Evolutionary conservation across 1,140 invertebrate species (phyloP).

Genomic region (Apis dorsata): DNA sequence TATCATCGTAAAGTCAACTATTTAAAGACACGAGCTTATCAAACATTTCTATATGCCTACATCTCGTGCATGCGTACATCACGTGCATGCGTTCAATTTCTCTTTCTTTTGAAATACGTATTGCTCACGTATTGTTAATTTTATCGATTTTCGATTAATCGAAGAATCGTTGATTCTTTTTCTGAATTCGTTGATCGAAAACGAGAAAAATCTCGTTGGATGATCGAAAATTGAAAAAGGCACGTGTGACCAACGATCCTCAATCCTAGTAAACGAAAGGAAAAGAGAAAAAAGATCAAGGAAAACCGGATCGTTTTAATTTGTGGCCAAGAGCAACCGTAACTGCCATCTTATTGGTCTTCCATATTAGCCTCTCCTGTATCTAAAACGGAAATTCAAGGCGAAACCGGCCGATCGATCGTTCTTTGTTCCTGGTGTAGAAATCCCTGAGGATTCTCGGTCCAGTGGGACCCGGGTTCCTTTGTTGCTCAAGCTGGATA

Average conservation of each 20-base stretch:
- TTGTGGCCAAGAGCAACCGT: slow-evolving; percentile 43
- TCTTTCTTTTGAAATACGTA: too few relatives aligned
- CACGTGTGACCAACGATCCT: slow-evolving; percentile 4
- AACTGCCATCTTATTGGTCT: slow-evolving; percentile 61
- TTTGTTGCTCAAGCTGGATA: slow-evolving; percentile 48
- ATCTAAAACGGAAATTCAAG: slow-evolving; percentile 33
- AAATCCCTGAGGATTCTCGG: slow-evolving; percentile 43
- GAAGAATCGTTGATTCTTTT: background rate
- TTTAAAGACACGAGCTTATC: background rate
- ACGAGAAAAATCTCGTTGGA: background rate
- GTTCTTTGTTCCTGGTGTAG: slow-evolving; percentile 48
- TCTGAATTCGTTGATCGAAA: background rate
- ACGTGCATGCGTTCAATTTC: background rate
- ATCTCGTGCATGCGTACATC: background rate
- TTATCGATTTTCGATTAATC: background rate
- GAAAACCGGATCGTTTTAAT: slow-evolving; percentile 56
- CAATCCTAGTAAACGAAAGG: background rate
- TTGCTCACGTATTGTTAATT: background rate
- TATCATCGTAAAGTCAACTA: background rate
- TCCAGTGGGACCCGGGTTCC: slow-evolving; percentile 31
- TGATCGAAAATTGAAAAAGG: background rate
- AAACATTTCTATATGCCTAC: background rate
- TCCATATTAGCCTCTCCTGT: slow-evolving; percentile 49
- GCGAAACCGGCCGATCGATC: slow-evolving; percentile 48
- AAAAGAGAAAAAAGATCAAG: slow-evolving; percentile 10